Evolutionary conservation across 2,888 invertebrate genomes (phyloP).

Genomic region (Rotaria magnacalcarata): DNA sequence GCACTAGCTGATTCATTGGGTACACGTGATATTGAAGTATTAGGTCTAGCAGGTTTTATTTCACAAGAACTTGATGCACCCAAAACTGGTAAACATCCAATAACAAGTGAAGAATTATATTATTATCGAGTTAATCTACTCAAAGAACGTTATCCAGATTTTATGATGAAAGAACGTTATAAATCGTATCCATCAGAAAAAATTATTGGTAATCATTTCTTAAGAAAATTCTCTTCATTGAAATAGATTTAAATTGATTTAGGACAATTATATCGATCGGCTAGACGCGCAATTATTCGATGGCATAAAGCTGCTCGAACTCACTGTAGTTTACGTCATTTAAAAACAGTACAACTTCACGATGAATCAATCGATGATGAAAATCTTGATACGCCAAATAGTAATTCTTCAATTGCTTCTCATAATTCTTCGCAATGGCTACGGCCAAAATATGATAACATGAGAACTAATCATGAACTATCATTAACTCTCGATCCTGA

Average conservation of each 20-base stretch:
- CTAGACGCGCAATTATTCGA: neutral
- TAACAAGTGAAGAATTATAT: neutral
- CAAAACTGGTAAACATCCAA: conserved; percentile 4
- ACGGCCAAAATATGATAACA: neutral
- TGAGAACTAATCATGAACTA: too few species aligned
- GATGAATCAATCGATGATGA: neutral
- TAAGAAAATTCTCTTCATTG: neutral
- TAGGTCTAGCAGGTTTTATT: neutral
- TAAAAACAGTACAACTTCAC: neutral
- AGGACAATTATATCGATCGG: conserved; percentile 2
- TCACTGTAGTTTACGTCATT: conserved; percentile 8
- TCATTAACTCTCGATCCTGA: neutral
- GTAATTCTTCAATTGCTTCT: neutral
- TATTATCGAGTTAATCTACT: neutral
- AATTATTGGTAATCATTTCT: neutral
- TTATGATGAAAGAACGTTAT: conserved; percentile 36
- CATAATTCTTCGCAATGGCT: neutral
- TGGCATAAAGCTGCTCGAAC: neutral
- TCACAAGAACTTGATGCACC: conserved; percentile 32
- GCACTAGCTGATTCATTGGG: neutral
- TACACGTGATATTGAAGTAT: neutral
- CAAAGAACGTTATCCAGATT: neutral
- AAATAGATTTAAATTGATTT: neutral
- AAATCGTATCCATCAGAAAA: neutral
- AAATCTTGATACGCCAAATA: neutral